phyloP scores from a whole-genome alignment of 2,113 vertebrate genomes.

The Spermophilus dauricus region DNA sequence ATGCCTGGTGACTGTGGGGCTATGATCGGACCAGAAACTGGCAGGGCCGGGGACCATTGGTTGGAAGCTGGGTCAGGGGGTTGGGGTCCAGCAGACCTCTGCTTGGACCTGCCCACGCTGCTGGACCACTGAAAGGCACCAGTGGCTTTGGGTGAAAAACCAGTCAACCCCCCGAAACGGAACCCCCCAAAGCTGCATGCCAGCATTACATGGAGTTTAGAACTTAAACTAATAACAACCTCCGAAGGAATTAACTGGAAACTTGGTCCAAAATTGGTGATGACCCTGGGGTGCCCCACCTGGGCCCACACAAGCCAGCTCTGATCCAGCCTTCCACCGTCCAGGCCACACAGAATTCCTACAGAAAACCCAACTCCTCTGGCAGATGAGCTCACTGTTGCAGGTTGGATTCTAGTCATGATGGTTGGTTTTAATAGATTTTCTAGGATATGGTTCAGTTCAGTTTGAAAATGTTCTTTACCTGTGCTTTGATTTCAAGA shows the following conservation, averaged over 20 bases:
- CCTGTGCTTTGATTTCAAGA: constrained; percentile 1
- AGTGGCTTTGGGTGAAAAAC: not conserved
- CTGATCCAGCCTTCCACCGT: not conserved
- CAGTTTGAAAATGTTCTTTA: not conserved
- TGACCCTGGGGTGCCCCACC: not conserved
- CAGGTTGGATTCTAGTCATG: not conserved
- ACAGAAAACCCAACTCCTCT: not conserved
- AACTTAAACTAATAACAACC: not conserved
- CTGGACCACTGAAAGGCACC: not conserved
- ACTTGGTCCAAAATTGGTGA: not conserved
- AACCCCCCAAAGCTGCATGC: not conserved
- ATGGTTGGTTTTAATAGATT: not conserved
- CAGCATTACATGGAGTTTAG: not conserved
- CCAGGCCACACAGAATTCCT: not conserved
- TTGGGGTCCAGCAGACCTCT: not conserved
- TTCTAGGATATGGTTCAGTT: not conserved
- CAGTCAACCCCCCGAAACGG: not conserved
- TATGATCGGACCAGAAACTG: not conserved
- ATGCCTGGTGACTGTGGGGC: accelerated
- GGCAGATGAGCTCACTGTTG: not conserved
- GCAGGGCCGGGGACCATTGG: not conserved
- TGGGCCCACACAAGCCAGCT: not conserved
- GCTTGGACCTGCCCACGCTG: too few relatives aligned
- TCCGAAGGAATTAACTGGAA: not conserved
- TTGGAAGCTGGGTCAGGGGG: not conserved